phyloP scores from a whole-genome alignment of 2,797 vertebrate species.

The Graptemys geographica region DNA sequence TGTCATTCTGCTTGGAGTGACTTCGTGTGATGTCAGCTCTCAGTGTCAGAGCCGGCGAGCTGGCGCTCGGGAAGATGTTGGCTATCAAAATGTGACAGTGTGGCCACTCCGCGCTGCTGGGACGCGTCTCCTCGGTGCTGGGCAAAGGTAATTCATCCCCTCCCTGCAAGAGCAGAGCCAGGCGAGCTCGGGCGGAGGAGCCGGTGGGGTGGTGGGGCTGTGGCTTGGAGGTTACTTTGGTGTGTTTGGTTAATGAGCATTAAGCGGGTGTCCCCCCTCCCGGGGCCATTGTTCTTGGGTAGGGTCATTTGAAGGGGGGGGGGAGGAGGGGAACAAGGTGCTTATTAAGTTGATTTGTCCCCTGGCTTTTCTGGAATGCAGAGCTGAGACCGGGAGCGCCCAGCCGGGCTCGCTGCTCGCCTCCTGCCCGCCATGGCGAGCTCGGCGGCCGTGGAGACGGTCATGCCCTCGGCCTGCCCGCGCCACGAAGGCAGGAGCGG shows the following conservation, averaged over 20 bases:
- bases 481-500: conserved; percentile 85
- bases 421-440: conserved; percentile 87
- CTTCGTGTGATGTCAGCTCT: conserved; percentile 91
- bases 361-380: conserved; percentile 90
- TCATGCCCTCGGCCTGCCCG: conserved; percentile 87
- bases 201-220: conserved; percentile 66
- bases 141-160: conserved; percentile 82
- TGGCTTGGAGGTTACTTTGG: conserved; percentile 85
- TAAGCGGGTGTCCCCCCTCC: conserved; percentile 90
- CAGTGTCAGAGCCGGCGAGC: conserved; percentile 89
- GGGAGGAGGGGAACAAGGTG: conserved; percentile 86
- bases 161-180: neutral
- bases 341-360: conserved; percentile 94
- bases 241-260: conserved; percentile 92
- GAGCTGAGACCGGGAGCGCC: conserved; percentile 79
- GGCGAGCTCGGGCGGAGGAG: conserved; percentile 3
- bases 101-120: conserved; percentile 83
- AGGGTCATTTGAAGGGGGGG: neutral
- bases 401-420: conserved; percentile 80
- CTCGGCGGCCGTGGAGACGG: conserved; percentile 91
- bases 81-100: conserved; percentile 90
- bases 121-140: conserved; percentile 83
- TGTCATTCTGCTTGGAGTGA: conserved; percentile 88
- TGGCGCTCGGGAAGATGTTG: conserved; percentile 87
- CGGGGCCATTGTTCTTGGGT: conserved; percentile 89